phyloP scores from a whole-genome alignment of 2,888 invertebrate genomes.

The Nephrotoma guestfalica region DNA sequence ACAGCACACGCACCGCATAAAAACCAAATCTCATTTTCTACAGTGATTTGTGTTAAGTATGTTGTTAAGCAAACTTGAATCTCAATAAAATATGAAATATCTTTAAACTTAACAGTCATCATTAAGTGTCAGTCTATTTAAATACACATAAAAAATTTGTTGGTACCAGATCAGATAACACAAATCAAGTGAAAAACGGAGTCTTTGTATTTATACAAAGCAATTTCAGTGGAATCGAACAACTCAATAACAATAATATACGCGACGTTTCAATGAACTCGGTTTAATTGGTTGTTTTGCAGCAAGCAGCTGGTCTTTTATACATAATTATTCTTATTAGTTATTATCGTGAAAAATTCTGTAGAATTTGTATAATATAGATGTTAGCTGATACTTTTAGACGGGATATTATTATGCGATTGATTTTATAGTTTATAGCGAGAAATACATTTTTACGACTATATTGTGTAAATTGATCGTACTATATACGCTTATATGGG shows the following conservation, averaged over 20 bases:
- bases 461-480: background rate
- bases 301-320: background rate
- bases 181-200: background rate
- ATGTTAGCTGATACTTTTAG: background rate
- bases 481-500: background rate
- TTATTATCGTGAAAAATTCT: background rate
- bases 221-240: background rate
- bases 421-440: background rate
- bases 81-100: background rate
- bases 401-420: background rate
- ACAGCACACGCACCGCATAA: background rate
- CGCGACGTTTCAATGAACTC: background rate
- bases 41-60: background rate
- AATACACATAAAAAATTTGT: background rate
- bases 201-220: background rate
- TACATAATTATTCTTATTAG: background rate
- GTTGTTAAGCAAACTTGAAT: background rate
- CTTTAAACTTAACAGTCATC: background rate
- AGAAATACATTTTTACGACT: background rate
- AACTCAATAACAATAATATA: background rate
- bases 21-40: background rate
- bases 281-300: background rate
- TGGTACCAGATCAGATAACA: background rate
- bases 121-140: background rate
- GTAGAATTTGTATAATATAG: background rate